Percentiles rank a stretch among this genome's conserved stretches.
Evolutionary conservation across 2,113 vertebrate genomes (phyloP).

Genomic region (Bambusicola thoracicus): DNA sequence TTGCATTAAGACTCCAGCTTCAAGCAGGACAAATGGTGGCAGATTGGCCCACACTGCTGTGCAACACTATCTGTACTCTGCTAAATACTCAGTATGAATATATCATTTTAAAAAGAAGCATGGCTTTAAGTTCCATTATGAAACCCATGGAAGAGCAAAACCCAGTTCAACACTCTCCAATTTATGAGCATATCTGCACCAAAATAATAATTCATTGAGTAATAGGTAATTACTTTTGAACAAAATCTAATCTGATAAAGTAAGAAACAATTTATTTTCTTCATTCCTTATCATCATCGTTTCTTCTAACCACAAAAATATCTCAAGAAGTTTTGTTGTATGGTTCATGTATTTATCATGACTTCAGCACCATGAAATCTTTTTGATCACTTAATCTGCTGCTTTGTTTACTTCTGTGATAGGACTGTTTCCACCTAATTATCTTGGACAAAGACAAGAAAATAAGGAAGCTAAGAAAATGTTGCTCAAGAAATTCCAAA

Average conservation of each 20-base stretch:
- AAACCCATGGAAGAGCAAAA: background rate
- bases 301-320: background rate
- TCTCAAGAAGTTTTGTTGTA: background rate
- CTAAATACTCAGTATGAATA: background rate
- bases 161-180: background rate
- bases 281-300: background rate
- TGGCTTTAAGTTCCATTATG: background rate
- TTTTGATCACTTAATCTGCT: conserved; percentile 3
- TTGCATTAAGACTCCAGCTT: background rate
- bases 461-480: background rate
- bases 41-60: background rate
- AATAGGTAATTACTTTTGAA: background rate
- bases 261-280: background rate
- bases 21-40: background rate
- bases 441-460: background rate
- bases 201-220: background rate
- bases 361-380: background rate
- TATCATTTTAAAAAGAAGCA: background rate
- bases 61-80: background rate
- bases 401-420: background rate
- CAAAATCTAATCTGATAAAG: background rate
- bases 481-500: background rate
- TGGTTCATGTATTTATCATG: background rate
- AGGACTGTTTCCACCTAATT: background rate
- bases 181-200: background rate